phyloP scores from a whole-genome alignment of 2,888 invertebrate species.

The Cephus runcator region DNA sequence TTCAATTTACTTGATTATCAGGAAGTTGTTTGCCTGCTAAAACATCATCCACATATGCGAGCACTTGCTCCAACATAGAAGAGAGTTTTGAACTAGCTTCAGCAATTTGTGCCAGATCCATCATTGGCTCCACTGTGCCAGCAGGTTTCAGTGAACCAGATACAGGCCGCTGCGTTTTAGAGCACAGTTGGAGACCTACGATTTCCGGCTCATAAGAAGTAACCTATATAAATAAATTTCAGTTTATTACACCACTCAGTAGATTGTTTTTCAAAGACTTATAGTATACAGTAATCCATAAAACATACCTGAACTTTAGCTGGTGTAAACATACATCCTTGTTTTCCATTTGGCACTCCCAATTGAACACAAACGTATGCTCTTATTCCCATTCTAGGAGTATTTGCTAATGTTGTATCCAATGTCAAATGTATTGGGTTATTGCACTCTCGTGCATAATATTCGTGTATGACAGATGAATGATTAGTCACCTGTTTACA shows the following conservation, averaged over 20 bases:
- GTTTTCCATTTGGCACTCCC: slow-evolving; percentile 93
- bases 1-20: slow-evolving; percentile 75
- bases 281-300: not conserved
- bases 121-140: slow-evolving; percentile 75
- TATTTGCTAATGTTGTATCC: slow-evolving; percentile 89
- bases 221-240: slow-evolving; percentile 63
- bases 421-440: slow-evolving; percentile 96
- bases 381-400: slow-evolving; percentile 88
- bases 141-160: slow-evolving; percentile 68
- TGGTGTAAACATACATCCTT: slow-evolving; percentile 96
- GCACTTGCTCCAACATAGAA: slow-evolving; percentile 79
- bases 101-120: slow-evolving; percentile 84
- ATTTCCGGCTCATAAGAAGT: slow-evolving; percentile 93
- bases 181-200: slow-evolving; percentile 82
- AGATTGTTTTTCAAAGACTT: not conserved
- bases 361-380: slow-evolving; percentile 93
- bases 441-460: slow-evolving; percentile 93
- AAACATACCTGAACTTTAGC: slow-evolving; percentile 79
- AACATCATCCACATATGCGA: slow-evolving; percentile 93
- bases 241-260: not conserved
- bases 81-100: slow-evolving; percentile 86
- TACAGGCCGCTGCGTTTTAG: slow-evolving; percentile 74
- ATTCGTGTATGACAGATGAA: slow-evolving; percentile 97
- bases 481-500: slow-evolving; percentile 83
- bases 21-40: slow-evolving; percentile 77